A percentile compares a stretch with the other conserved stretches of the same genome.
Conservation (phyloP, 1,140 invertebrate genomes). For the Aphaenogaster ashmeadi region DNA sequence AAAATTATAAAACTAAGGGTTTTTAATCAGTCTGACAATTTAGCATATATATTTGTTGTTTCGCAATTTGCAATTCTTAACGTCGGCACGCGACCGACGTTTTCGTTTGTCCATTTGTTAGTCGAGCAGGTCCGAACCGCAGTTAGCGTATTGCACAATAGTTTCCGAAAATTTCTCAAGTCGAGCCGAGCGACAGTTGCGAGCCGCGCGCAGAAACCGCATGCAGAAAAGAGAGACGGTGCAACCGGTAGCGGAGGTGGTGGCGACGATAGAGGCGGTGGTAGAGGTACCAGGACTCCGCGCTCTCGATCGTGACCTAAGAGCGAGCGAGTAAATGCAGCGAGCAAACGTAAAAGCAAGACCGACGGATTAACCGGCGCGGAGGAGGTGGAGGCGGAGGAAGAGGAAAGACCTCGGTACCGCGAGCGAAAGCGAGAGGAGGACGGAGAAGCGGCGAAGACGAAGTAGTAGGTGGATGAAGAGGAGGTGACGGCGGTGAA, state of each 20-base stretch:
- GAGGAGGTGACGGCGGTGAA: slow-evolving; percentile 60
- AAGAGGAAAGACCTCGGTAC: slow-evolving; percentile 54
- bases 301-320: slow-evolving; percentile 70
- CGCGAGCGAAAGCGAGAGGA: slow-evolving; percentile 26
- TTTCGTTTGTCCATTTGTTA: background rate
- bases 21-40: background rate
- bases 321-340: slow-evolving; percentile 40
- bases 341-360: slow-evolving; percentile 22
- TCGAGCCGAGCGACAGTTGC: slow-evolving; percentile 38
- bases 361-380: slow-evolving; percentile 59
- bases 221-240: slow-evolving; percentile 66
- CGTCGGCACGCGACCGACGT: background rate
- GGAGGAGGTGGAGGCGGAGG: slow-evolving; percentile 50
- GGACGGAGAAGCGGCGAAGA: slow-evolving; percentile 34
- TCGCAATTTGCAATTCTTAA: background rate
- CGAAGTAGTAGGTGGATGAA: slow-evolving; percentile 61
- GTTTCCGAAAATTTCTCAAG: slow-evolving; percentile 61
- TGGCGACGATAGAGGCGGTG: slow-evolving; percentile 68
- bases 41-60: background rate
- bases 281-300: slow-evolving; percentile 70
- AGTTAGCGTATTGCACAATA: slow-evolving; percentile 7
- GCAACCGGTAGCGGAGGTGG: slow-evolving; percentile 70
- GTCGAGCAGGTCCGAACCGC: background rate
- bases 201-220: slow-evolving; percentile 51
- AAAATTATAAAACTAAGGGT: background rate